Conservation (phyloP, 1,140 invertebrate species). For the Caerostris darwini region DNA sequence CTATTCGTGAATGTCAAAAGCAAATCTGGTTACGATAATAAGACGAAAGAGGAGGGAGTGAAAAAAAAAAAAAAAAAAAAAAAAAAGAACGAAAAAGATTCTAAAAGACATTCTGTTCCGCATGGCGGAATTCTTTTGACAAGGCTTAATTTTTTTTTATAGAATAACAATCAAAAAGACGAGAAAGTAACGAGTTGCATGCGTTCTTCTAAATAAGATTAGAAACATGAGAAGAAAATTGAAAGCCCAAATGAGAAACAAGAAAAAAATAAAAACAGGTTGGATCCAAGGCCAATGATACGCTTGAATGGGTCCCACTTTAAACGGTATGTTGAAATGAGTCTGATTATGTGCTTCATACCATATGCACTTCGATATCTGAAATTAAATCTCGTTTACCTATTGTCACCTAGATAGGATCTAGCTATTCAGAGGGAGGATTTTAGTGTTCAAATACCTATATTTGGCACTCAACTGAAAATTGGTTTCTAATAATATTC, state of each 20-base stretch:
- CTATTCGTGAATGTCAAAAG: neutral
- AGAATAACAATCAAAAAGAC: neutral
- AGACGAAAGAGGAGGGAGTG: neutral
- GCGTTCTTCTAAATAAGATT: slow-evolving; percentile 19
- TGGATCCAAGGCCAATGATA: neutral
- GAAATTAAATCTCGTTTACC: slow-evolving; percentile 50
- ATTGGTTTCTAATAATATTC: neutral
- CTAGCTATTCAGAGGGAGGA: neutral
- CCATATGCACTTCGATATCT: neutral
- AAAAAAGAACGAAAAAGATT: neutral
- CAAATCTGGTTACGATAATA: slow-evolving; percentile 32
- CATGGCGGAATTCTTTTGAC: neutral
- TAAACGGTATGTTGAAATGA: slow-evolving; percentile 19
- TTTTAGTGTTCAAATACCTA: neutral
- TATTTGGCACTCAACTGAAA: neutral
- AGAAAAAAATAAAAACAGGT: neutral
- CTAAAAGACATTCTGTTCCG: slow-evolving; percentile 20
- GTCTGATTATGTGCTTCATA: slow-evolving; percentile 1
- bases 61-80: neutral
- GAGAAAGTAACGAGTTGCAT: slow-evolving; percentile 3
- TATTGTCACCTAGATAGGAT: slow-evolving; percentile 25
- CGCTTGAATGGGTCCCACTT: neutral
- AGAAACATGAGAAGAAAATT: neutral
- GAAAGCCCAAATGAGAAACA: slow-evolving; percentile 1
- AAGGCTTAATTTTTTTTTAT: neutral